These are phyloP conservation scores for Saccostrea glomerata DNA, from an alignment of 1,140 invertebrate genomes.

Conservation along the genomic window DNA sequence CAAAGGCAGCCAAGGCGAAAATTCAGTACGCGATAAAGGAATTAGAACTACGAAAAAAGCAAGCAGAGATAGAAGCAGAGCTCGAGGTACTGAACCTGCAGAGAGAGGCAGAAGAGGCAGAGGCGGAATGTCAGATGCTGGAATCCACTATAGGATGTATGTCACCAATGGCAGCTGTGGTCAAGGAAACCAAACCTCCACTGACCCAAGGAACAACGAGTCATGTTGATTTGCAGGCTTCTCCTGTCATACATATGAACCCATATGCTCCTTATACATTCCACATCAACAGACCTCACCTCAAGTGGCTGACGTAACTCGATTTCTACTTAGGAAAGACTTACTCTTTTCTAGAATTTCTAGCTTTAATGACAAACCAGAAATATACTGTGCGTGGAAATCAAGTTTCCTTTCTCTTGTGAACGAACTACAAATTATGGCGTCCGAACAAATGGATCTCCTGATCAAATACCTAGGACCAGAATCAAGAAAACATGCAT, in stretches of 20 bases:
- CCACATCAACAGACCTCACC: not conserved
- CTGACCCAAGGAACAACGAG: not conserved
- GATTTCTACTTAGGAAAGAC: slow-evolving; percentile 49
- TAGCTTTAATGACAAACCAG: slow-evolving; percentile 43
- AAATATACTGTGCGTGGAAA: slow-evolving; percentile 51
- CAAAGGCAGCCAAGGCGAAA: slow-evolving; percentile 25
- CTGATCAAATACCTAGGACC: slow-evolving; percentile 56
- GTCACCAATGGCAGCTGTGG: not conserved
- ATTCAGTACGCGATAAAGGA: slow-evolving; percentile 27
- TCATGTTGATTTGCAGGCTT: not conserved
- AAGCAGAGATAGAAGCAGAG: slow-evolving; percentile 43
- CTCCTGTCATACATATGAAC: not conserved
- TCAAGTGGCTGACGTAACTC: slow-evolving; percentile 11
- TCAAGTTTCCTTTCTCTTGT: slow-evolving; percentile 42
- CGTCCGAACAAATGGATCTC: slow-evolving; percentile 54
- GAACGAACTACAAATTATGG: slow-evolving; percentile 22
- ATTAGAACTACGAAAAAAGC: slow-evolving; percentile 30
- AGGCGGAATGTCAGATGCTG: not conserved
- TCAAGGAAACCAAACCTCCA: not conserved
- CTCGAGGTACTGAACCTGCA: slow-evolving; percentile 7
- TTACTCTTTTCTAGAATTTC: slow-evolving; percentile 38
- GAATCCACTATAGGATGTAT: not conserved
- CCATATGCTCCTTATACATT: not conserved
- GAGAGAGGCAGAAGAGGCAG: slow-evolving; percentile 25
- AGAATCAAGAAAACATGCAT: slow-evolving; percentile 43